phyloP scores from a whole-genome alignment of 2,888 invertebrate genomes.

The Drosophila meridionalis region DNA sequence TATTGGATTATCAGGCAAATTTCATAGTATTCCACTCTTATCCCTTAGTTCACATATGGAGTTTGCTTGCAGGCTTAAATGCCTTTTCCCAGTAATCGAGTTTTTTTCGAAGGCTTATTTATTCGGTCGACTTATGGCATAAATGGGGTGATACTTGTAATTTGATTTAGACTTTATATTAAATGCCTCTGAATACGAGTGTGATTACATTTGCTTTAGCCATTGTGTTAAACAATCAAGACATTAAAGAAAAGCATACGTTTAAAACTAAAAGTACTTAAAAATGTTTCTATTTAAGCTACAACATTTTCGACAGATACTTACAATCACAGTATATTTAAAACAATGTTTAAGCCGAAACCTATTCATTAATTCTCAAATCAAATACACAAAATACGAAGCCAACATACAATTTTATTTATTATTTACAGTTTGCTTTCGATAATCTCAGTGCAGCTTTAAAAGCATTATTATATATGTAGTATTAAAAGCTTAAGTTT shows the following conservation, averaged over 20 bases:
- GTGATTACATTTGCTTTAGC: background rate
- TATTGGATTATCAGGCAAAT: conserved; percentile 80
- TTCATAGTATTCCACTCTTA: conserved; percentile 63
- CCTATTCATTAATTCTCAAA: background rate
- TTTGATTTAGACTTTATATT: conserved; percentile 22
- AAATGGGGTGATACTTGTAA: conserved; percentile 40
- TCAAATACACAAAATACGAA: background rate
- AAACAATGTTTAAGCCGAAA: background rate
- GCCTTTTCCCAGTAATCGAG: conserved; percentile 42
- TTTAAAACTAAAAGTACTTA: background rate
- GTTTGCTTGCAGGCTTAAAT: conserved; percentile 50
- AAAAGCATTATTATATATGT: background rate
- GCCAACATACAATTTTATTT: background rate
- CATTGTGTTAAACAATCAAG: background rate
- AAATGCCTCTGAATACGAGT: background rate
- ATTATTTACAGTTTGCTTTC: background rate
- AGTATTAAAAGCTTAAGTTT: background rate
- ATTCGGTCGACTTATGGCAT: conserved; percentile 19
- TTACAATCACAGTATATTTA: background rate
- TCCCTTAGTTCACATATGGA: conserved; percentile 49
- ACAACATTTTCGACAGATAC: background rate
- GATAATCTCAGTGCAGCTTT: background rate
- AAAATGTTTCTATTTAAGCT: background rate
- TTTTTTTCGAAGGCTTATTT: conserved; percentile 45
- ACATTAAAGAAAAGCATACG: no score